These are phyloP conservation scores for Drosophila littoralis DNA, from an alignment of 1,140 invertebrate species.

Conservation along the genomic window DNA sequence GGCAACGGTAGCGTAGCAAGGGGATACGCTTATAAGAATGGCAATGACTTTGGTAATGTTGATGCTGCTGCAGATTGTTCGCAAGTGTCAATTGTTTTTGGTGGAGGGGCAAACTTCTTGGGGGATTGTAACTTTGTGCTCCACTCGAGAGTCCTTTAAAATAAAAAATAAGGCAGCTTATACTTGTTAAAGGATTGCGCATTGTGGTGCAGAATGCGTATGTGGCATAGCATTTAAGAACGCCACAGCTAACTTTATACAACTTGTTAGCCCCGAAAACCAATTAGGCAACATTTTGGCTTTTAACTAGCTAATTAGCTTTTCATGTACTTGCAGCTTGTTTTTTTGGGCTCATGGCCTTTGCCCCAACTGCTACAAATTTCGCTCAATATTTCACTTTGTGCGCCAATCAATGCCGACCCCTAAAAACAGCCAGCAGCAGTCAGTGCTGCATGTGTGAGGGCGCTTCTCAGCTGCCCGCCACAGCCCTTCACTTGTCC, in stretches of 20 bases:
- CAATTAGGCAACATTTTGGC: constrained; percentile 42
- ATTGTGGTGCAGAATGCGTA: constrained; percentile 13
- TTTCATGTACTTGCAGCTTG: constrained; percentile 30
- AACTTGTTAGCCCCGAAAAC: constrained; percentile 22
- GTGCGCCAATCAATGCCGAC: constrained; percentile 69
- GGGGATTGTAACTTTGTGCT: constrained; percentile 32
- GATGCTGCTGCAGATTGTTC: constrained; percentile 69
- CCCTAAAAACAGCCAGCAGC: constrained; percentile 36
- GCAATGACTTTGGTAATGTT: constrained; percentile 55
- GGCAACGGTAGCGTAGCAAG: background rate
- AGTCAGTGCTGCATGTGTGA: constrained; percentile 46
- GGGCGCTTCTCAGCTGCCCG: constrained; percentile 2
- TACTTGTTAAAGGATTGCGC: constrained; percentile 27
- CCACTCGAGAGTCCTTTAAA: constrained; percentile 23
- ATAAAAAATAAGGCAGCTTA: constrained; percentile 48
- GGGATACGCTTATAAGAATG: constrained; percentile 44
- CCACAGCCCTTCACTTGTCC: background rate
- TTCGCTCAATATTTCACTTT: constrained; percentile 77
- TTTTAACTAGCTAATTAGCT: constrained; percentile 49
- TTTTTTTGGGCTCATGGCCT: background rate
- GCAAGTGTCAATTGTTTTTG: constrained; percentile 79
- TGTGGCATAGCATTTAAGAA: constrained; percentile 10
- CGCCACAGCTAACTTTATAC: constrained; percentile 14
- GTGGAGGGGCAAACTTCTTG: constrained; percentile 29
- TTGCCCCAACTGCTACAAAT: constrained; percentile 54